These are phyloP conservation scores for Clavelina lepadiformis DNA, from an alignment of 23 tunicate genomes.

Conservation along the genomic window DNA sequence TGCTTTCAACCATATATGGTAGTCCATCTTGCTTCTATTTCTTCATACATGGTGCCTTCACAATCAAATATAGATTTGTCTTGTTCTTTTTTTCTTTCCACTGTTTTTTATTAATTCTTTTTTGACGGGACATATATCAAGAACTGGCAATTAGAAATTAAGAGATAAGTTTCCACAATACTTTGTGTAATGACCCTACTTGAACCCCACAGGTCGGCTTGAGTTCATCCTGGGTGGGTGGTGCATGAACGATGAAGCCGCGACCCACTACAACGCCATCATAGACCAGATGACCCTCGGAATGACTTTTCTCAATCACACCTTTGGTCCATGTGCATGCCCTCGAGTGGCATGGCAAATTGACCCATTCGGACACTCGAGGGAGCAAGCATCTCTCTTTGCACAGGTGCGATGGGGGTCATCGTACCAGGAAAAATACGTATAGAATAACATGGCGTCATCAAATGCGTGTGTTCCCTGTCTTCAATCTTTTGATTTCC, in stretches of 20 bases:
- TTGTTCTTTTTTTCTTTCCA: no score
- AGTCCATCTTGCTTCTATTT: no score
- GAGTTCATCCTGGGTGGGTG: constrained; percentile 99
- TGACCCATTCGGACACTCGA: constrained; percentile 98
- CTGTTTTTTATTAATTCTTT: no score
- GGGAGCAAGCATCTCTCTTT: constrained; percentile 94
- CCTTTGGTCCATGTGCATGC: constrained; percentile 93
- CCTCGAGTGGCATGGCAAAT: constrained; percentile 99
- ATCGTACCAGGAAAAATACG: neutral
- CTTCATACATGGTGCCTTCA: no score
- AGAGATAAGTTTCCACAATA: no score
- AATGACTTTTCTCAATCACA: constrained; percentile 63
- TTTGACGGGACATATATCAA: no score
- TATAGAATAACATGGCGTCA: neutral
- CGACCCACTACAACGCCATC: constrained; percentile 96
- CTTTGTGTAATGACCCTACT: no score
- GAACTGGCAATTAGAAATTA: no score
- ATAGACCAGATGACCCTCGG: constrained; percentile 96
- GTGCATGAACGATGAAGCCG: constrained; percentile 99
- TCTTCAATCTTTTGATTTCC: constrained; percentile 7
- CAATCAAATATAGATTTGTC: no score
- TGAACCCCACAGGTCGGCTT: constrained; percentile 55
- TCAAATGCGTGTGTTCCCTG: neutral
- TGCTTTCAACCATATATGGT: neutral
- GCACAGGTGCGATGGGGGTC: constrained; percentile 40